Conservation (phyloP, 2,888 invertebrate genomes). For the Mythimna impura region DNA sequence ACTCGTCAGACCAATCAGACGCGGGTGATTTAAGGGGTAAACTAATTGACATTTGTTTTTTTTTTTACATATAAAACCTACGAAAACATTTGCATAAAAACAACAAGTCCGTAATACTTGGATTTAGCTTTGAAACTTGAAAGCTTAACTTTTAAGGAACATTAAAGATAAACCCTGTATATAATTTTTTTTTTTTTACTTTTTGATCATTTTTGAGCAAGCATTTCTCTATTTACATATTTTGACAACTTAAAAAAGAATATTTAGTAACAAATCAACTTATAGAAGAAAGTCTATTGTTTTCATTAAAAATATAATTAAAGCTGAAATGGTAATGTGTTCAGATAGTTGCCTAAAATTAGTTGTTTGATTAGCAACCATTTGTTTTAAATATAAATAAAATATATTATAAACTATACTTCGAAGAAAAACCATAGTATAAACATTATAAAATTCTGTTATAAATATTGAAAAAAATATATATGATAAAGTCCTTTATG, state of each 20-base stretch:
- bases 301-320: constrained; percentile 69
- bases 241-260: constrained; percentile 49
- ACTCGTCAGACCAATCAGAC: too few species aligned
- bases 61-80: constrained; percentile 18
- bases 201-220: constrained; percentile 77
- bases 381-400: constrained; percentile 16
- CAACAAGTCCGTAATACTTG: constrained; percentile 59
- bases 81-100: constrained; percentile 65
- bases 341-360: constrained; percentile 54
- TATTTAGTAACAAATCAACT: constrained; percentile 43
- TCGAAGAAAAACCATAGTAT: constrained; percentile 13
- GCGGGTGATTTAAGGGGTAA: background rate
- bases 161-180: constrained; percentile 73
- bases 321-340: constrained; percentile 81
- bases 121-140: constrained; percentile 50
- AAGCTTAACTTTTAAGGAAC: constrained; percentile 63
- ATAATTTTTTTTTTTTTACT: constrained; percentile 48
- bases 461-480: constrained; percentile 7
- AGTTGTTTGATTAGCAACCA: constrained; percentile 41
- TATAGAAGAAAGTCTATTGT: constrained; percentile 51
- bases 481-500: constrained; percentile 18
- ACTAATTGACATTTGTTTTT: constrained; percentile 27
- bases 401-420: constrained; percentile 38
- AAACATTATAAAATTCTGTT: constrained; percentile 31
- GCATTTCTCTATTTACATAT: constrained; percentile 61